Evolutionary conservation across 2,113 vertebrate species (phyloP).

Genomic region (Trinectes maculatus): DNA sequence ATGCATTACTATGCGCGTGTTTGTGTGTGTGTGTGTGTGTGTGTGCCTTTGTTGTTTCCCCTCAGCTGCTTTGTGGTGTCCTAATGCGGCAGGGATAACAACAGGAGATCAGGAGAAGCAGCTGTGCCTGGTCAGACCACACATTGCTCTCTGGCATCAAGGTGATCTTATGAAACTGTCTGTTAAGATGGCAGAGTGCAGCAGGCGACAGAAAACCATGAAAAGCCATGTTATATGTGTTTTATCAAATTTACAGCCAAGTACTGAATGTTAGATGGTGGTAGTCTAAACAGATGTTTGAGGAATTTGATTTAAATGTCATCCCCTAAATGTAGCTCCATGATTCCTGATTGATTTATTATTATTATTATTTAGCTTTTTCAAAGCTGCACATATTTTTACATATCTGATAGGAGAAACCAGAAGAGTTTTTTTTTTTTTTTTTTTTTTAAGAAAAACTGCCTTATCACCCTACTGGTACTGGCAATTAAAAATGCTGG

Average conservation of each 20-base stretch:
- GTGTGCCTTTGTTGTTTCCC: slow-evolving; percentile 51
- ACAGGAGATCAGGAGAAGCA: slow-evolving; percentile 74
- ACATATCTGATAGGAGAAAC: slow-evolving; percentile 25
- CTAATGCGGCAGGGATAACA: slow-evolving; percentile 66
- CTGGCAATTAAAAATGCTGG: slow-evolving; percentile 30
- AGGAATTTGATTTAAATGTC: neutral
- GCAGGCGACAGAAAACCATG: slow-evolving; percentile 15
- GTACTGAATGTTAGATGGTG: neutral
- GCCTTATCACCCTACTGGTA: slow-evolving; percentile 22
- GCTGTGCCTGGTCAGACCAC: slow-evolving; percentile 67
- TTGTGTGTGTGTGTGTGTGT: slow-evolving; percentile 19
- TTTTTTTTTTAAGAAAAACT: slow-evolving; percentile 30
- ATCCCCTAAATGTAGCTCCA: too few species aligned
- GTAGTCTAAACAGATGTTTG: neutral
- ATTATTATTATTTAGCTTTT: slow-evolving; percentile 11
- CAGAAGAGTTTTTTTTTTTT: slow-evolving; percentile 15
- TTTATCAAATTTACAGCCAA: neutral
- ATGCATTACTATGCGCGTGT: slow-evolving; percentile 18
- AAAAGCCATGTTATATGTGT: slow-evolving; percentile 38
- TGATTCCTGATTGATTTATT: too few species aligned
- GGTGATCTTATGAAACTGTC: slow-evolving; percentile 19
- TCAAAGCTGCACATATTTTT: slow-evolving; percentile 12
- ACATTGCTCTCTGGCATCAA: slow-evolving; percentile 32
- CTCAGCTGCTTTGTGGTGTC: slow-evolving; percentile 62
- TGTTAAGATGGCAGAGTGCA: slow-evolving; percentile 29